Evolutionary conservation across 2,888 invertebrate species (phyloP).

Genomic region (Platycheirus albimanus): DNA sequence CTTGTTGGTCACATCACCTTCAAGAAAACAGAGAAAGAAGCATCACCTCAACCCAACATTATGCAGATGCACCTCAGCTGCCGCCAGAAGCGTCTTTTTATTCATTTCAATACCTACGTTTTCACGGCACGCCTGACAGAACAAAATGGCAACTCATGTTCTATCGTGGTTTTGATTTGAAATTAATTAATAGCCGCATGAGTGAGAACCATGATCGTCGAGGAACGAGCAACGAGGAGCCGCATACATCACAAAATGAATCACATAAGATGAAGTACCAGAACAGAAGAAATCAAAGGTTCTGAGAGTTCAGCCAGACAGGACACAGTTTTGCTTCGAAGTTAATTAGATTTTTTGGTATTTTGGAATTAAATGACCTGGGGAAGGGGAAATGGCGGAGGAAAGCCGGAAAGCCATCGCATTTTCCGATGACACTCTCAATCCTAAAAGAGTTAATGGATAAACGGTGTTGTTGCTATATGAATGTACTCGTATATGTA

Average conservation of each 20-base stretch:
- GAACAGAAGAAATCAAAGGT: too few species aligned
- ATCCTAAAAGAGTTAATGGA: constrained; percentile 33
- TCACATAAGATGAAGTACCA: too few species aligned
- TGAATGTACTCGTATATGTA: too few species aligned
- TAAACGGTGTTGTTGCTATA: background rate
- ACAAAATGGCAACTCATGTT: constrained; percentile 63
- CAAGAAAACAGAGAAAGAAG: constrained; percentile 17
- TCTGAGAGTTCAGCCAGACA: constrained; percentile 13
- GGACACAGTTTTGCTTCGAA: constrained; percentile 50
- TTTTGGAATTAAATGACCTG: constrained; percentile 1
- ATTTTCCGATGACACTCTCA: constrained; percentile 48
- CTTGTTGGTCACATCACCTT: constrained; percentile 56
- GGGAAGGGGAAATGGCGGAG: background rate
- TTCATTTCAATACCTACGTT: constrained; percentile 1
- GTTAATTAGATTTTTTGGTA: constrained; percentile 60
- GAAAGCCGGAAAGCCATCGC: constrained; percentile 29
- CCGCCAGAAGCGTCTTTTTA: constrained; percentile 6
- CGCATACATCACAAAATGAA: too few species aligned
- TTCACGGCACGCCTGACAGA: constrained; percentile 53
- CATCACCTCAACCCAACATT: background rate
- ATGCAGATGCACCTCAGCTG: background rate
- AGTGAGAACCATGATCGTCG: constrained; percentile 62
- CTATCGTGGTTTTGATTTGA: constrained; percentile 67
- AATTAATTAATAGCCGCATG: constrained; percentile 74
- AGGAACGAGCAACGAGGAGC: too few species aligned